Evolutionary conservation across 1,140 invertebrate genomes (phyloP).

Genomic region (Drosophila orena): DNA sequence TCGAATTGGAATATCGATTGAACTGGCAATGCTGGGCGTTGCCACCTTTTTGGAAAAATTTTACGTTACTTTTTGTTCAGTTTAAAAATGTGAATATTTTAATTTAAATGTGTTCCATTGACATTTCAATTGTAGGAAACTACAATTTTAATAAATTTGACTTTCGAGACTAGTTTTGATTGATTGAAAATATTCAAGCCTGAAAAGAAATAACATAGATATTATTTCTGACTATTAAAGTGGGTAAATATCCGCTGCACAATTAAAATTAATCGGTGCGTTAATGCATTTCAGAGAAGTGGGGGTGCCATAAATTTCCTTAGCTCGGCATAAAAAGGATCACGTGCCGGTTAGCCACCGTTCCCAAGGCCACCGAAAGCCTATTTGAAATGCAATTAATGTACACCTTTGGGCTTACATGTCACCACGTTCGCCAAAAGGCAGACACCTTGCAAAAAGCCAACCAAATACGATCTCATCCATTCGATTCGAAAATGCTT

Average conservation of each 20-base stretch:
- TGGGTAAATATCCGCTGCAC: no score
- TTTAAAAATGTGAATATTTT: neutral
- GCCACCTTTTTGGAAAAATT: neutral
- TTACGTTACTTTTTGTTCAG: neutral
- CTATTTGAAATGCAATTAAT: conserved; percentile 54
- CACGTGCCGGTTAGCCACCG: conserved; percentile 20
- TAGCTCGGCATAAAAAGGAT: conserved; percentile 17
- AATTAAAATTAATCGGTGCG: neutral
- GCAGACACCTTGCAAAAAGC: conserved; percentile 49
- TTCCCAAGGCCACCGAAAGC: conserved; percentile 35
- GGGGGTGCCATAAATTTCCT: conserved; percentile 31
- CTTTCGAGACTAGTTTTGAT: no score
- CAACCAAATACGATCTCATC: conserved; percentile 15
- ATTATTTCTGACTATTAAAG: no score
- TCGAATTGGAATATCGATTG: neutral
- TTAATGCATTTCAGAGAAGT: conserved; percentile 11
- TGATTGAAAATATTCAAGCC: no score
- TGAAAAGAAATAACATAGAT: no score
- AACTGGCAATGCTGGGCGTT: neutral
- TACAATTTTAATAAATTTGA: no score
- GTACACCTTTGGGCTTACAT: conserved; percentile 31
- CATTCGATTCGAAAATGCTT: conserved; percentile 30
- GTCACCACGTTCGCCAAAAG: conserved; percentile 42
- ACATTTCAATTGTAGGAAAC: no score
- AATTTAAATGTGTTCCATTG: no score